Base-by-base conservation (phyloP, 2,797 vertebrate genomes). In the Vireo griseus region DNA sequence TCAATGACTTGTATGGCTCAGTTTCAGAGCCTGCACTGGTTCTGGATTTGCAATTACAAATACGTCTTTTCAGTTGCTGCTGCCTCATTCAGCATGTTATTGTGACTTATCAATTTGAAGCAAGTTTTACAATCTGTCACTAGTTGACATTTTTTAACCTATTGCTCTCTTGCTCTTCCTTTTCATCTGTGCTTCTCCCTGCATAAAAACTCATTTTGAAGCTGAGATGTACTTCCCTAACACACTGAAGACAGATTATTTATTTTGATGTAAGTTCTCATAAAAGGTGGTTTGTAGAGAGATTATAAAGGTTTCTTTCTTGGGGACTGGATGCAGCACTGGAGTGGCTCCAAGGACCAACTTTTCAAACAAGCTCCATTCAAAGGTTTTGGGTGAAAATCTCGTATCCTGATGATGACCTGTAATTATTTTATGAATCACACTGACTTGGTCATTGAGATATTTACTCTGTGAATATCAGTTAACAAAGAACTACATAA, bases 391-490 rank as follows among this genome's bases (percentile, higher is more conserved):
- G 44, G 44, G 22, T 80, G 68, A 73, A 82, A 82, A 47, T 39
- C 51, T 63, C 1, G 0, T 57, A 37, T 57, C 28, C 37, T 37
- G 31, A 45, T 65, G 22, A 29, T n/a, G 6, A 61, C 76, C 29
- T 33, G 16, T 79, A 44, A 29, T 78, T 12, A 42, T 63, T 82
- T 77, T 58, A 74, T 65, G 21, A 74, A 61, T 86, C 65, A 57
- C 16, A 24, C 8, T 88, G 5, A 13, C 13, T 67, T 82, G 37
- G 31, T 65, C 68, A 80, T 24, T 67, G 61, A 80, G 45, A 29
- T 77, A 50, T 86, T 88, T 83, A 40, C 29, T 77, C 37, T 50
- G 12, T 82, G 61, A 80, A 65, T 91, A 37, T 54, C 50, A 45
- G 24, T 67, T 91, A 83, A 21, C 29, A 62, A 82, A 83, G 42